Evolutionary conservation across 92 coral and sea anemone genomes (phyloP), one percentile per base, ranked within the genome.

Genomic region (Epizoanthus ramosus): DNA sequence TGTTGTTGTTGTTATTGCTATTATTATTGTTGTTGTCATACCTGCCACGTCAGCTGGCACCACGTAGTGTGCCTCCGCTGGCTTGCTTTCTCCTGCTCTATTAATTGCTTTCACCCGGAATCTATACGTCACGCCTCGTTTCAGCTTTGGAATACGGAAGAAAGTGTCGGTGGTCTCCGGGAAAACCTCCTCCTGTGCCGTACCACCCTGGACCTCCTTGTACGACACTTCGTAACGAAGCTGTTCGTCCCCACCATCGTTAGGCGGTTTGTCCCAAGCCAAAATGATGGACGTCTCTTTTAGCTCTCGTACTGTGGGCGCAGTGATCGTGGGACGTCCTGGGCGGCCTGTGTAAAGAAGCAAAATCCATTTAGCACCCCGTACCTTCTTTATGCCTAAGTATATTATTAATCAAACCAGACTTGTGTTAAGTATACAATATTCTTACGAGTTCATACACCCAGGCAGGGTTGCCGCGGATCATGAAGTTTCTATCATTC

Each of bases 241-340:
- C 0, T 77, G 8, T 22, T 22, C 63, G 24, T 77, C 82, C 6
- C 82, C 82, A 16, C 82, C 82, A 77, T 77, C 70, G 21, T 77
- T 53, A 60, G 82, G 82, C 4, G 82, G 82, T 41, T 68, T 68
- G 56, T 77, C 71, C 82, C 82, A 77, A 0, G 82, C 82, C 71
- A 77, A 77, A 33, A 77, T 61, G 21, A 77, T 60, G 1, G 16
- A 13, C 1, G 57, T 77, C 24, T 61, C 71, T 19, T 1, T 22
- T n/a, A 77, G 57, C 13, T 21, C 37, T 19, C 28, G 39, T 12
- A 23, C 35, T n/a, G 58, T 43, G 0, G 82, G 82, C 23, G 82
- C 82, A 14, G 82, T 77, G 14, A 77, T 77, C 6, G 82, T 61
- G 13, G 82, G 82, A 13, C 82, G 82, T 22, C 82, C 82, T 61